Base-by-base conservation (phyloP, 2,797 vertebrate species). In the Pangasius sanitwongsei region DNA sequence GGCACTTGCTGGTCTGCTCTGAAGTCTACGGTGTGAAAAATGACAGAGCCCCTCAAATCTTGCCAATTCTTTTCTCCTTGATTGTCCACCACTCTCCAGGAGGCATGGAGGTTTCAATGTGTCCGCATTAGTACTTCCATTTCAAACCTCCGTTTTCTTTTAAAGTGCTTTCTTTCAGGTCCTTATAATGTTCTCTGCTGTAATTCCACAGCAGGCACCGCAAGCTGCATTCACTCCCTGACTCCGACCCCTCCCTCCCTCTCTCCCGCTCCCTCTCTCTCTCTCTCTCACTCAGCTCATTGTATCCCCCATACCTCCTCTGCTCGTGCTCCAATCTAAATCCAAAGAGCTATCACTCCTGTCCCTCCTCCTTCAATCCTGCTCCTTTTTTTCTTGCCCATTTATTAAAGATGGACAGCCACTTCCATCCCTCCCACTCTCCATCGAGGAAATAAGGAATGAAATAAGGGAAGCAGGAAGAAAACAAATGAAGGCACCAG, bases 201-300 rank as follows among this genome's bases (percentile, higher is more conserved):
- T 88, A 94, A 95, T 93, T 93, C 92, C 88, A 92, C 87, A 91
- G 94, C 94, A 94, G 91, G 91, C 88, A 94, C 90, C 75, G 93
- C 92, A 92, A 94, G 94, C 95, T 94, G 95, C 95, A 95, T 96
- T 94, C 95, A 95, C 94, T 95, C 94, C 94, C 94, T 93, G 85
- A 90, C 90, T 92, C 75, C 77, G 85, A 90, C 86, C 86, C 90
- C 89, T 87, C 95, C 93, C 93, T 92, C 94, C 89, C 92, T 90
- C 92, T 89, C 88, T 90, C 92, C 88, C 91, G 70, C 53, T 37
- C 84, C 8, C 88, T 72, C 70, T 59, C 83, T 82, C 90, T 89
- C 91, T 87, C 88, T 90, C 93, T 91, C 94, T 94, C 93, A 88
- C 89, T 92, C 91, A 91, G 92, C 95, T 95, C 94, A 92, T 94